Base-by-base conservation (phyloP, 2,888 invertebrate genomes). In the Notocelia uddmanniana region DNA sequence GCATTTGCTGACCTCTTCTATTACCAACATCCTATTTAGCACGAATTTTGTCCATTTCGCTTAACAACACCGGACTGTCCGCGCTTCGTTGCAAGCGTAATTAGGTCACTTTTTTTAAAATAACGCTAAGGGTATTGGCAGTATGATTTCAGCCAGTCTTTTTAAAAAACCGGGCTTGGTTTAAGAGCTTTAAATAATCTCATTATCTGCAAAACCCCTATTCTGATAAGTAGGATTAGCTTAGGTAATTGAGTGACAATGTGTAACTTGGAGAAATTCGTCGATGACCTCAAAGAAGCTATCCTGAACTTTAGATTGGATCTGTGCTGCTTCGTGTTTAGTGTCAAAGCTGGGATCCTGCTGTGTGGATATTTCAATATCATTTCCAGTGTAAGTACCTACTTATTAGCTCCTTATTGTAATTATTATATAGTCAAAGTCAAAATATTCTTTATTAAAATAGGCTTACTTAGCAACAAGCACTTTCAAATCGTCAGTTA, bases 1-100 rank as follows among this genome's bases (percentile, higher is more conserved):
- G 55, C 54, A 3, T 55, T 72, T 37, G n/a, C 19, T 57, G 55
- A 57, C 72, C 62, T 71, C 55, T 50, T 23, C 18, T 19, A 55
- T 72, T 68, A 67, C 48, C 19, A 15, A 26, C 72, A 72, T 72
- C 72, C 72, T 68, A 11, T 55, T 72, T 67, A 67, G n/a, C 19
- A 18, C 18, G 37, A 54, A 57, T 68, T n/a, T 48, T 37, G 67
- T 55, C 60, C 71, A 71, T 67, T 71, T 71, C 48, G 26, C 26
- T 34, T 9, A 18, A 45, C 45, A 48, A 10, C 48, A 18, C 52
- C 34, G 59, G 66, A 15, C 59, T 13, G 54, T 52, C 59, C 71
- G 21, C 71, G 66, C 8, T 21, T 19, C 60, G 23, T n/a, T 9
- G 21, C 18, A 3, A 54, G 13, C 19, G 19, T 23, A 52, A 63